Evolutionary conservation across 2,888 invertebrate genomes (phyloP), one percentile per base, ranked within the genome.

Genomic region (Tachina lurida): DNA sequence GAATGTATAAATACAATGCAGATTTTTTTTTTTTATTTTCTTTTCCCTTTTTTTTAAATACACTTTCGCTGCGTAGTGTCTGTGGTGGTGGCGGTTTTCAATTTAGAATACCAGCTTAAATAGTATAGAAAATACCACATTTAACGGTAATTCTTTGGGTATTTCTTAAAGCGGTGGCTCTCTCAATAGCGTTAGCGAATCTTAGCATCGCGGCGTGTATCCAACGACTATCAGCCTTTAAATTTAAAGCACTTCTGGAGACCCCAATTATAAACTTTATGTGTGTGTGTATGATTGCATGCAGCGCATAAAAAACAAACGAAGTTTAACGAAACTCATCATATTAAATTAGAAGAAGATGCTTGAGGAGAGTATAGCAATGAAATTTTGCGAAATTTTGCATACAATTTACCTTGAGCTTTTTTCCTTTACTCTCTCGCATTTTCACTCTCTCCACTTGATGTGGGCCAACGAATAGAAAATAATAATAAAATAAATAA

Each of bases 151-250:
- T 52, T 84, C 39, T 75, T 68, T 13, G 58, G 70, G 49, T 74
- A 12, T 70, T 74, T 82, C 13, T 75, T 52, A 58, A 47, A 79
- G 60, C 60, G 63, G 79, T 78, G 78, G 70, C 71, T 78, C 70
- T 71, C 68, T 81, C 88, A 88, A 86, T 89, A 88, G 90, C 91
- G 91, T 90, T 89, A 89, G 89, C 91, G 90, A 90, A 89, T 91
- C 91, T 91, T 89, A 89, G 89, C 91, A 91, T 91, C 91, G 92
- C 91, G 91, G 90, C 92, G 91, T 91, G 89, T 91, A 89, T 90
- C 89, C 91, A 91, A 91, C 92, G 91, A 91, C 91, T 91, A 89
- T 89, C 88, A 89, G 88, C 87, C 88, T 88, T 86, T 88, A 87
- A 88, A 87, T 88, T 89, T 88, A 88, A 89, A 88, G 87, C 87